These are phyloP conservation scores for Perithous albicinctus DNA, from an alignment of 2,888 invertebrate species.

Conservation along the genomic window DNA sequence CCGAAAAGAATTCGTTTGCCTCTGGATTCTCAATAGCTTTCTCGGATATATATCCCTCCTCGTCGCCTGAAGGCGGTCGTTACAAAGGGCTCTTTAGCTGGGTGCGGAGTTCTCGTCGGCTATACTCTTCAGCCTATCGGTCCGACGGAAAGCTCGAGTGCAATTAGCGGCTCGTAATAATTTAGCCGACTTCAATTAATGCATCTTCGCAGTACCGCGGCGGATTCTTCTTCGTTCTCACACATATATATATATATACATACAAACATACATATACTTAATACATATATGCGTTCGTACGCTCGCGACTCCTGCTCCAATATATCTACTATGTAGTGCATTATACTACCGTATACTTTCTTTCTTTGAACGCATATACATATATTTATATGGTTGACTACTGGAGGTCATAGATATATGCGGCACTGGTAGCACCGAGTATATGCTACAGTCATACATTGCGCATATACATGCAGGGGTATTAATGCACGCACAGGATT, in stretches of 20 bases:
- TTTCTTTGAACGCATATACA: constrained; percentile 29
- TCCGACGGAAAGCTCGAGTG: constrained; percentile 68
- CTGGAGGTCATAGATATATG: constrained; percentile 31
- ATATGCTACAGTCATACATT: neutral
- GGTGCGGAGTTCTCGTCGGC: constrained; percentile 31
- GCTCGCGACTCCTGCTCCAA: constrained; percentile 14
- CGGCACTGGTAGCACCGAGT: constrained; percentile 1
- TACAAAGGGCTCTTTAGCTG: constrained; percentile 45
- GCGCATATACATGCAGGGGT: neutral
- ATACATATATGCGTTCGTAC: constrained; percentile 9
- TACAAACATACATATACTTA: neutral
- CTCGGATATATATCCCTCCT: constrained; percentile 27
- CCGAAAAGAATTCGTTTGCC: constrained; percentile 23
- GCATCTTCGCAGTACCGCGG: constrained; percentile 72
- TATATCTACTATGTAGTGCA: constrained; percentile 40
- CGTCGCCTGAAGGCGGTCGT: constrained; percentile 45
- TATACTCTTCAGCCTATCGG: constrained; percentile 48
- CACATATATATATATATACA: neutral
- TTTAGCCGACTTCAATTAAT: constrained; percentile 82
- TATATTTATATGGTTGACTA: no score
- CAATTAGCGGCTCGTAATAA: constrained; percentile 83
- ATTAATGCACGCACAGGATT: constrained; percentile 41
- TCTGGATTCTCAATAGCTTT: constrained; percentile 32
- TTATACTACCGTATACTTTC: constrained; percentile 43
- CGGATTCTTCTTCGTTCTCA: constrained; percentile 46